Base-by-base conservation (phyloP, 2,113 vertebrate genomes). In the Bujurquina vittata region DNA sequence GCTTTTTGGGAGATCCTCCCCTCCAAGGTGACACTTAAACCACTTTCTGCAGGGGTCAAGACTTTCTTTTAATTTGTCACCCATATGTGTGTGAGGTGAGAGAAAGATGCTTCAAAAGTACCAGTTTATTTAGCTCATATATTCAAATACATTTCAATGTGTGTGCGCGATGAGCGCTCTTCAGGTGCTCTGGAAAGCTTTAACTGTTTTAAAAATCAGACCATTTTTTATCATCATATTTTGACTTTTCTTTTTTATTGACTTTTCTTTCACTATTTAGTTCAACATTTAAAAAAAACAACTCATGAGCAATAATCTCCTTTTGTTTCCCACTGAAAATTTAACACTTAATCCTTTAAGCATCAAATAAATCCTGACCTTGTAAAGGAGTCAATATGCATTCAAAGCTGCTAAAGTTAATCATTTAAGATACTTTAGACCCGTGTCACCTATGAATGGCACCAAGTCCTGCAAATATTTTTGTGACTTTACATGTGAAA, bases 401-500 rank as follows among this genome's bases (percentile, higher is more conserved):
- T 20, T 20, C 10, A 40, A 43, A 22, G 1, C 46, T 62, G 18
- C 12, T 63, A 3, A 59, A 67, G 7, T 73, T 11, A 9, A 84
- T 83, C 4, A n/a, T 35, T 84, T 1, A 31, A 33, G 2, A 3
- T 3, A 5, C 52, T 46, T 26, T 54, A 54, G 67, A 54, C 10
- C 54, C 0, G 26, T 17, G 0, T 0, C 67, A 72, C 2, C 67
- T 8, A 9, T 31, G 1, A 23, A 72, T 35, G n/a, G 3, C 52
- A 26, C 62, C 43, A 26, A 29, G 31, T 1, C 0, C 3, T 0
- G 0, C 18, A 7, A 22, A 26, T 46, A 31, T 77, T 23, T 26
- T 58, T 61, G 10, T 79, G 26, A 77, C 52, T 77, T 46, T 15
- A 18, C 3, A 18, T 22, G 60, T 18, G 77, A 69, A 60, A 77